A percentile compares a stretch with the other conserved stretches of the same genome.
These are phyloP conservation scores for Drosophila colorata DNA, from an alignment of 2,888 invertebrate genomes.

Conservation along the genomic window DNA sequence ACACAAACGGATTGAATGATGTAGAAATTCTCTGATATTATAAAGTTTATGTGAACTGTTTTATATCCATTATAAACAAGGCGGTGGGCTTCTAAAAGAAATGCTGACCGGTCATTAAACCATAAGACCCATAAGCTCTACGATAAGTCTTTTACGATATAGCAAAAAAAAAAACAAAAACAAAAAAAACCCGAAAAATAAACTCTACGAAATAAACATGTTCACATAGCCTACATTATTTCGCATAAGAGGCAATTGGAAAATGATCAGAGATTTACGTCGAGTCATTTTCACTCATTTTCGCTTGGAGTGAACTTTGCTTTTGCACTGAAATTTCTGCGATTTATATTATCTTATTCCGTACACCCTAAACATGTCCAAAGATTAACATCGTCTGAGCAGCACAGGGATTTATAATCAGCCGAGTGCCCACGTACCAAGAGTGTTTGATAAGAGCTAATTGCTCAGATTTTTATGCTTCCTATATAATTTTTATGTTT, in stretches of 20 bases:
- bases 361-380: conserved; percentile 4
- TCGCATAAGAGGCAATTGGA: background rate
- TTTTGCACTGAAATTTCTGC: conserved; percentile 8
- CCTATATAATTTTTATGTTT: conserved; percentile 27
- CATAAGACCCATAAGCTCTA: conserved; percentile 42
- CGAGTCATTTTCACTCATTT: conserved; percentile 19
- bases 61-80: conserved; percentile 80
- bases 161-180: background rate
- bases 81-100: conserved; percentile 67
- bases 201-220: background rate
- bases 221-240: background rate
- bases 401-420: conserved; percentile 28
- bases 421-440: conserved; percentile 12
- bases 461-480: conserved; percentile 48
- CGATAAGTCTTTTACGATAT: conserved; percentile 56
- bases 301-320: conserved; percentile 29
- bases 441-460: conserved; percentile 22
- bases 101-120: conserved; percentile 37
- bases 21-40: conserved; percentile 59
- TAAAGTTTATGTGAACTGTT: conserved; percentile 60
- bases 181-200: background rate
- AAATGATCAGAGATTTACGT: conserved; percentile 1
- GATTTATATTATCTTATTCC: conserved; percentile 32
- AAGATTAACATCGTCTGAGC: conserved; percentile 27
- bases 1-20: conserved; percentile 70